Conservation (phyloP, 1,140 invertebrate species). For the Brachystomella parvula region DNA sequence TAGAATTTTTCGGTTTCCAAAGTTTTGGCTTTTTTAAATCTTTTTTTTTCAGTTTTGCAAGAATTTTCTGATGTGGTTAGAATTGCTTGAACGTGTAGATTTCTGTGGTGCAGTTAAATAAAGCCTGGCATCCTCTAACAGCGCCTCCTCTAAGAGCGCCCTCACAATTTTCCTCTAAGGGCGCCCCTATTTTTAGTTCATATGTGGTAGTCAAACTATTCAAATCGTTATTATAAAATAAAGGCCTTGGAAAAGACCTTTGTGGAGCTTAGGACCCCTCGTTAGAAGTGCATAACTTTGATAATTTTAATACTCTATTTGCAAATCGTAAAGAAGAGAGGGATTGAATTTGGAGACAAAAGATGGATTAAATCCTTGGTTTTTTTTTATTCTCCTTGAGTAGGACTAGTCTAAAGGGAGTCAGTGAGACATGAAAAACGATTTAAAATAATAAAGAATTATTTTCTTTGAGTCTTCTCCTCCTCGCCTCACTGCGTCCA, state of each 20-base stretch:
- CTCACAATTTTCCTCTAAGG: no score
- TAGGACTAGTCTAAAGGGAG: constrained; percentile 28
- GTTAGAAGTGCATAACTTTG: not conserved
- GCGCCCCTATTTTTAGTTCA: no score
- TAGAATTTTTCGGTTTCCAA: no score
- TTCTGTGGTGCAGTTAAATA: no score
- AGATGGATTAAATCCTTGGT: constrained; percentile 34
- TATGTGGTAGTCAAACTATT: no score
- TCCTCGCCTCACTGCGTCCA: not conserved
- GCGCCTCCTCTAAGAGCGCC: no score
- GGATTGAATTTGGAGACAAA: constrained; percentile 24
- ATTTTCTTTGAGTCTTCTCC: not conserved
- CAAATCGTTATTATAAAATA: no score
- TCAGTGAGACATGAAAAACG: constrained; percentile 36
- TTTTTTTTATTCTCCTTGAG: constrained; percentile 17
- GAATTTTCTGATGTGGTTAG: no score
- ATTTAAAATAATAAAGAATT: constrained; percentile 29
- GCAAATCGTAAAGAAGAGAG: constrained; percentile 2
- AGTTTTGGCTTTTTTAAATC: no score
- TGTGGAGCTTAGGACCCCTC: not conserved
- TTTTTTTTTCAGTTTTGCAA: constrained; percentile 3
- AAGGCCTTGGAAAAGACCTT: not conserved
- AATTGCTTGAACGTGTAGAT: no score
- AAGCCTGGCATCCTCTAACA: no score
- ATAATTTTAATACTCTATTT: not conserved